Percentiles rank a stretch among this genome's conserved stretches.
phyloP scores from a whole-genome alignment of 2,113 vertebrate species.

The Paraplagusia blochii region DNA sequence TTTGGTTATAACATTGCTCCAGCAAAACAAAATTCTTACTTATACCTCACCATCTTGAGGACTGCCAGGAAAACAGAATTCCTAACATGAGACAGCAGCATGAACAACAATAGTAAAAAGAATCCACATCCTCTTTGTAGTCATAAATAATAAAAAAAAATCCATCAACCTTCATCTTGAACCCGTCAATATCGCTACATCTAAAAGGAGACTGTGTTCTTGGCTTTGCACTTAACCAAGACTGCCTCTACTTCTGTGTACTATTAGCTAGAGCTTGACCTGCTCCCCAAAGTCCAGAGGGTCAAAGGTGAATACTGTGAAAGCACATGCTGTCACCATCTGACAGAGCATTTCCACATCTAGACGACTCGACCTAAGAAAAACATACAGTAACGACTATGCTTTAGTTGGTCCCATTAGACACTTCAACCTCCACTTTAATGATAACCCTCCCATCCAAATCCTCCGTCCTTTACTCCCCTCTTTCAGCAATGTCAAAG shows the following conservation, averaged over 20 bases:
- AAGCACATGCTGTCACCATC: slow-evolving; percentile 45
- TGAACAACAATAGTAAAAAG: slow-evolving; percentile 68
- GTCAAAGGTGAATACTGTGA: slow-evolving; percentile 63
- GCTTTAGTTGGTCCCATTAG: slow-evolving; percentile 64
- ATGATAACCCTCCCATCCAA: slow-evolving; percentile 40
- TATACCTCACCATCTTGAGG: slow-evolving; percentile 40
- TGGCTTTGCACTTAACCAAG: slow-evolving; percentile 75
- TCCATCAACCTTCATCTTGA: slow-evolving; percentile 61
- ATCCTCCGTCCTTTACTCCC: slow-evolving; percentile 34
- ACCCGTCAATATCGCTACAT: slow-evolving; percentile 70
- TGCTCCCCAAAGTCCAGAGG: slow-evolving; percentile 57
- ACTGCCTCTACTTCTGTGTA: slow-evolving; percentile 45
- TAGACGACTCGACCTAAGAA: slow-evolving; percentile 9
- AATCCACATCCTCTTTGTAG: slow-evolving; percentile 69
- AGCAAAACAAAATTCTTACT: slow-evolving; percentile 46
- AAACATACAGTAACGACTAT: slow-evolving; percentile 39
- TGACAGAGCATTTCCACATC: slow-evolving; percentile 31
- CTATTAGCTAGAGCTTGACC: slow-evolving; percentile 65
- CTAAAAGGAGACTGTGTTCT: slow-evolving; percentile 61
- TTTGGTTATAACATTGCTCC: slow-evolving; percentile 56
- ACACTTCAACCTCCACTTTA: slow-evolving; percentile 51
- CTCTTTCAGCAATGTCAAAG: slow-evolving; percentile 56
- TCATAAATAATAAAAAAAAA: slow-evolving; percentile 77
- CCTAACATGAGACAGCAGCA: slow-evolving; percentile 60
- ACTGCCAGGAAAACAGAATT: slow-evolving; percentile 70